phyloP scores from a whole-genome alignment of 2,888 invertebrate species.

The Ecliptopera silaceata region DNA sequence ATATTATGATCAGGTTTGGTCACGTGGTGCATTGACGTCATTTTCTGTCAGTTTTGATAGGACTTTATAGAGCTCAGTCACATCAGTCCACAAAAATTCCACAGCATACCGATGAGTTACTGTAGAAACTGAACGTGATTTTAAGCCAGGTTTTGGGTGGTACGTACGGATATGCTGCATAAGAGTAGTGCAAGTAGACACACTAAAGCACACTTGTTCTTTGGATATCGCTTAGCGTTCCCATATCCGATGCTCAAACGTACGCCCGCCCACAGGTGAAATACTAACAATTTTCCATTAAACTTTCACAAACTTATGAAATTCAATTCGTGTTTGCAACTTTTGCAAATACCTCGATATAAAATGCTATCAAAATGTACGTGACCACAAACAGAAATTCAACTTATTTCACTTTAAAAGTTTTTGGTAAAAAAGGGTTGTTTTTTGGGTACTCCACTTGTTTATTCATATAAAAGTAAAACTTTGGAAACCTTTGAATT shows the following conservation, averaged over 20 bases:
- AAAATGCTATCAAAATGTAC: constrained; percentile 13
- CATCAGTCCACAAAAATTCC: too few species aligned
- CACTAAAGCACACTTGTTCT: background rate
- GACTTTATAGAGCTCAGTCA: too few species aligned
- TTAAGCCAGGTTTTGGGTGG: too few species aligned
- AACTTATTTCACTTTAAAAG: background rate
- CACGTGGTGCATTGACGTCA: too few species aligned
- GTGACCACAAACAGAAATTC: constrained; percentile 6
- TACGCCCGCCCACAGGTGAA: constrained; percentile 11
- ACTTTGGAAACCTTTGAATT: background rate
- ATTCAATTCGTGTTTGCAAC: constrained; percentile 18
- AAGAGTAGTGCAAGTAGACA: too few species aligned
- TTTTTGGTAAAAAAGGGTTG: background rate
- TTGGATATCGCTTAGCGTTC: background rate
- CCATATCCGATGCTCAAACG: background rate
- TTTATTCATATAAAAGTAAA: background rate
- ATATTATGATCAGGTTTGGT: too few species aligned
- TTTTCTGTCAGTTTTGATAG: too few species aligned
- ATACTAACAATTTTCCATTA: constrained; percentile 25
- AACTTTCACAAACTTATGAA: constrained; percentile 26
- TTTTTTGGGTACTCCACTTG: background rate
- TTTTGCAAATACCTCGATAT: constrained; percentile 15
- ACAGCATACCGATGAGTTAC: too few species aligned
- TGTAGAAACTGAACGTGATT: too few species aligned
- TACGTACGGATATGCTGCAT: too few species aligned